Base-by-base conservation (phyloP, 2,113 vertebrate genomes). In the Xenopus laevis region DNA sequence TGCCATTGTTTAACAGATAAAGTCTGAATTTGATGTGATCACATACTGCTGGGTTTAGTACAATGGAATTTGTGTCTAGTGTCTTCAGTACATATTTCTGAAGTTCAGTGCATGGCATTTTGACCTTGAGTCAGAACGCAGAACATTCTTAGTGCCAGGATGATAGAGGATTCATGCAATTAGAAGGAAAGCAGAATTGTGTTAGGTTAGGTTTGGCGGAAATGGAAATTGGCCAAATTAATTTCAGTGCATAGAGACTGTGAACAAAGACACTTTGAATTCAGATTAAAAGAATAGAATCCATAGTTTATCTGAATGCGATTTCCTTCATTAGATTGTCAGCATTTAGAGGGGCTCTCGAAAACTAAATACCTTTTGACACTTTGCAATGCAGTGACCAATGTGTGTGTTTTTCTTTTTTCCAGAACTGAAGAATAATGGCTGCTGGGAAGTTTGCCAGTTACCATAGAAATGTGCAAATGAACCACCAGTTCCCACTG, bases 391-490 rank as follows among this genome's bases (percentile, higher is more conserved):
- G n/a, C 67, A 79, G 50, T 68, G 65, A 62, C 72, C 12, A 58
- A 62, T 72, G 52, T 63, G 76, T 55, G 27, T 67, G 70, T 53
- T 65, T 67, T 18, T 65, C 83, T 46, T 45, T 21, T 78, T 72
- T 78, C 33, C 83, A 98, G 95, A 91, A 79, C 79, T 88, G 81
- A 96, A 70, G 86, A 88, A 94, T 94, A 93, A 96, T 98, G 93
- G 94, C 96, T 30, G 93, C 97, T 12, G 95, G 97, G 82, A 96
- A 95, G 76, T 93, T 95, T 83, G 94, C 95, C 69, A 96, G 93
- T 84, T 87, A 98, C 79, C 93, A 94, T 74, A 87, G 94, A 88
- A 95, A 85, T 68, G 85, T 87, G 81, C 84, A 83, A 9, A 60
- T 90, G 85, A 88, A 88, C 81, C 90, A 86, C 78, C 89, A 86